phyloP scores from a whole-genome alignment of 2,888 invertebrate genomes.

The Epinotia brunnichana region DNA sequence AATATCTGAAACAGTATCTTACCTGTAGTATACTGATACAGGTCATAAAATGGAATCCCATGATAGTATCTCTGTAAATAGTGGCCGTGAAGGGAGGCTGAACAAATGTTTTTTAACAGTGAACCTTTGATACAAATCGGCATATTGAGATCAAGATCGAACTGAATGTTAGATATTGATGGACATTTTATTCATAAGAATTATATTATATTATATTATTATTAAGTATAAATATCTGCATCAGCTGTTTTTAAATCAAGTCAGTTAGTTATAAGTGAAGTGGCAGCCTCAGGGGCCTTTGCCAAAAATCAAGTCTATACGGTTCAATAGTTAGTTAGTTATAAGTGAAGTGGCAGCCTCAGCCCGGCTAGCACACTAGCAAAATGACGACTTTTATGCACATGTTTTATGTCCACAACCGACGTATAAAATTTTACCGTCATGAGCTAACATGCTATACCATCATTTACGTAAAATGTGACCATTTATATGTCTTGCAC shows the following conservation, averaged over 20 bases:
- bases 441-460: no score
- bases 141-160: constrained; percentile 12
- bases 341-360: no score
- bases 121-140: constrained; percentile 6
- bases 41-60: constrained; percentile 62
- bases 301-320: background rate
- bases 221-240: background rate
- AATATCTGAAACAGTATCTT: constrained; percentile 28
- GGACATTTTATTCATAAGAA: background rate
- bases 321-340: no score
- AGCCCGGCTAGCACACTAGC: no score
- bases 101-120: constrained; percentile 15
- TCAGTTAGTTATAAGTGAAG: no score
- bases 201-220: no score
- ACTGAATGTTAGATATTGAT: background rate
- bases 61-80: constrained; percentile 51
- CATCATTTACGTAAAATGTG: no score
- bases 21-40: constrained; percentile 72
- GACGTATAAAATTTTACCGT: no score
- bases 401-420: no score
- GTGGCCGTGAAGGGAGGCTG: constrained; percentile 1
- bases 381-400: no score
- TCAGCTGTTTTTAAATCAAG: background rate
- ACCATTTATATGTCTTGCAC: no score
- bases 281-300: no score